Conservation (phyloP, 2,797 vertebrate species). For the Oophaga sylvatica region DNA sequence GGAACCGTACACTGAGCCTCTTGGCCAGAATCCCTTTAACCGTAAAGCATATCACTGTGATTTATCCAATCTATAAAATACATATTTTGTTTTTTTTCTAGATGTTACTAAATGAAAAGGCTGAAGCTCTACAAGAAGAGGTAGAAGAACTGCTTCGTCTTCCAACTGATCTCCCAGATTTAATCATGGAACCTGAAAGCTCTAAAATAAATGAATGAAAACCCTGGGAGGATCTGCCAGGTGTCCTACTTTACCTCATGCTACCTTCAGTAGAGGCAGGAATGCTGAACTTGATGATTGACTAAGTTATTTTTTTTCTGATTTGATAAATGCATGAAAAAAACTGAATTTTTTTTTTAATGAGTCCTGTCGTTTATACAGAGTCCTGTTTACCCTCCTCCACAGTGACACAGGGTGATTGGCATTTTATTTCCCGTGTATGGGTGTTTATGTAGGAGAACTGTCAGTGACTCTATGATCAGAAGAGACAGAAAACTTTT, state of each 20-base stretch:
- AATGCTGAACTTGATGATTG: not conserved
- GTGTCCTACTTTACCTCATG: not conserved
- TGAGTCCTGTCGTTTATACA: too few relatives aligned
- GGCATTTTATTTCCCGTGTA: too few relatives aligned
- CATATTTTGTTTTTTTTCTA: constrained; percentile 64
- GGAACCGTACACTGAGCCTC: too few relatives aligned
- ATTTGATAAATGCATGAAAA: too few relatives aligned
- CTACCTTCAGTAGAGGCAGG: not conserved
- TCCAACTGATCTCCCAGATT: constrained; percentile 78
- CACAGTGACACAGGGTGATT: too few relatives aligned
- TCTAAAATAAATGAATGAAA: constrained; percentile 9
- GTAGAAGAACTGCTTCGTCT: constrained; percentile 84
- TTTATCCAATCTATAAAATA: not conserved
- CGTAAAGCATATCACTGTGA: not conserved
- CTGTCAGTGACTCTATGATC: too few relatives aligned
- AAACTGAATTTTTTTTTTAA: too few relatives aligned
- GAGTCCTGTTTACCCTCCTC: too few relatives aligned
- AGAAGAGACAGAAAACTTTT: too few relatives aligned
- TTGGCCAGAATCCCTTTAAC: not conserved
- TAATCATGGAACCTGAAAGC: constrained; percentile 14
- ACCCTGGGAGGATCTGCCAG: not conserved
- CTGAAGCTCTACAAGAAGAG: constrained; percentile 89
- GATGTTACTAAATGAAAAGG: constrained; percentile 94
- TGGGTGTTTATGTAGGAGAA: too few relatives aligned
- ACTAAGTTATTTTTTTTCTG: too few relatives aligned